Base-by-base conservation (phyloP, 2,113 vertebrate species). In the Neoarius graeffei region DNA sequence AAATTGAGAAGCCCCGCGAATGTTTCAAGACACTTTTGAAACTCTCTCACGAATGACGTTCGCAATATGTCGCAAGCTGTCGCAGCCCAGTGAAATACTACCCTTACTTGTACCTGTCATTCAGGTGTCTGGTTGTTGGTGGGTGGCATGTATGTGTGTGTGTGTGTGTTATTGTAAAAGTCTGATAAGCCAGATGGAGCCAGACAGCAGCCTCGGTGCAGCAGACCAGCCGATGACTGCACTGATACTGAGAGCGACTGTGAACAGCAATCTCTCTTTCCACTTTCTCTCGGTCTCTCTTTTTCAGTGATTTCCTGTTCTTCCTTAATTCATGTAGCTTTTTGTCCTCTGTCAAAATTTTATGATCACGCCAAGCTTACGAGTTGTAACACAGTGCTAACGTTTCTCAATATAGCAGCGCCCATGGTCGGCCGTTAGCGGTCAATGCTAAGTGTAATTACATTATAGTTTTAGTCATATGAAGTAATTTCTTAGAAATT, bases 121-220 rank as follows among this genome's bases (percentile, higher is more conserved):
- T 54, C 10, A 0, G 80, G 20, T 60, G 14, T 67, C 19, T 81
- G 73, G 15, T 30, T 77, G 77, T 80, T 5, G 5, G 52, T 80
- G 77, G 14, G 27, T 73, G n/a, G 56, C 71, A 27, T 84, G 42
- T 56, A 42, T 35, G 4, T 67, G 73, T 81, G 77, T 88, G 83
- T 88, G 76, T 83, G 66, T 57, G 81, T 85, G 73, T 92, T 94
- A 94, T 92, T 94, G 91, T 88, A 91, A 93, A 93, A 94, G 92
- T 88, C 90, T 94, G 94, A 95, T 95, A 95, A 95, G 94, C 93
- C 91, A 57, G 3, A 86, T 94, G 95, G 95, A 95, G 94, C 95
- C 95, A 95, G 94, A 94, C 94, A 52, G 91, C 91, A 94, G 93
- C 92, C 94, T 91, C 92, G 48, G 80, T 85, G 64, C 83, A 85